Conservation (phyloP, 2,888 invertebrate species). For the Eupithecia inturbata region DNA sequence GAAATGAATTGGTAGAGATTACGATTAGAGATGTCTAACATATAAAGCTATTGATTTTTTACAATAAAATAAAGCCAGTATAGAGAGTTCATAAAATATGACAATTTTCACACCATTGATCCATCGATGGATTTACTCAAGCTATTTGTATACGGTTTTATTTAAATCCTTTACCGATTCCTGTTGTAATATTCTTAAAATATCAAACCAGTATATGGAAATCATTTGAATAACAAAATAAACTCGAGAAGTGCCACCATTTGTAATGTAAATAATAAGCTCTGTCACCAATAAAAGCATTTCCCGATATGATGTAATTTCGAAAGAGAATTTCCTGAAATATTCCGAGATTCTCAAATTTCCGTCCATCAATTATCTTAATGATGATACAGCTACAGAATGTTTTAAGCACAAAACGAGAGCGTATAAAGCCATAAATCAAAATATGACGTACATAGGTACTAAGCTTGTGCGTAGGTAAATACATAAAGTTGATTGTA, state of each 20-base stretch:
- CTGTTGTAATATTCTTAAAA: not conserved
- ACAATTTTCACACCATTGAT: not conserved
- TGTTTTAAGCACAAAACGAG: constrained; percentile 40
- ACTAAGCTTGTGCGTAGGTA: not conserved
- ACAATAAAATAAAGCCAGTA: too few relatives aligned
- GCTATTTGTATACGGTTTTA: not conserved
- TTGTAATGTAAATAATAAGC: constrained; percentile 43
- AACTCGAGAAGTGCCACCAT: constrained; percentile 17
- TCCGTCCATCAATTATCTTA: constrained; percentile 45
- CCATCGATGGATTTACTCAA: not conserved
- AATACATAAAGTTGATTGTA: not conserved
- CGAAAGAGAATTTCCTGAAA: constrained; percentile 35
- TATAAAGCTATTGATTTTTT: too few relatives aligned
- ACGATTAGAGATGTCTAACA: too few relatives aligned
- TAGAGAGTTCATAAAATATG: not conserved
- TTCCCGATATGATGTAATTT: constrained; percentile 30
- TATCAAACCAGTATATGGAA: constrained; percentile 5
- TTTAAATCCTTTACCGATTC: not conserved
- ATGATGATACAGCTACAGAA: constrained; percentile 43
- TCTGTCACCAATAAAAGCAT: constrained; percentile 24
- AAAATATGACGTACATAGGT: constrained; percentile 13
- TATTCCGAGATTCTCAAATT: constrained; percentile 37
- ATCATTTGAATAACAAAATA: constrained; percentile 9
- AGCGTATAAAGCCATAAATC: constrained; percentile 37
- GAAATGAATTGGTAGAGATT: not conserved